Conservation (phyloP, 2,888 invertebrate genomes). For the Ceratothoa steindachneri region DNA sequence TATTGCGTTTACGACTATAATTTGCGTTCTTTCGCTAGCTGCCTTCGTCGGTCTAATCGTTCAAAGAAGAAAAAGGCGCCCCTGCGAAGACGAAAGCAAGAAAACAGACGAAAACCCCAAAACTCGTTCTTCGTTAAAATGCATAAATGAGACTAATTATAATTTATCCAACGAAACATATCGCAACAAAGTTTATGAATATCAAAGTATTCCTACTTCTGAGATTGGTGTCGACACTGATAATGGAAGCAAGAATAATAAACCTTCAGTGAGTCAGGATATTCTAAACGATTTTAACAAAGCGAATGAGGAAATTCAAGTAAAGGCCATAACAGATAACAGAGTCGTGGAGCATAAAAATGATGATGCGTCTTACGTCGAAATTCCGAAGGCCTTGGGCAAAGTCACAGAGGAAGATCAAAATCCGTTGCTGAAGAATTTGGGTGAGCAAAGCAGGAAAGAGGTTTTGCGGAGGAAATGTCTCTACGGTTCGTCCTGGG, state of each 20-base stretch:
- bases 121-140: neutral
- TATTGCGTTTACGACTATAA: slow-evolving; percentile 27
- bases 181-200: neutral
- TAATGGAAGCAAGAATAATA: neutral
- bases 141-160: neutral
- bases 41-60: slow-evolving; percentile 7
- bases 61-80: slow-evolving; percentile 13
- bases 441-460: neutral
- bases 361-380: slow-evolving; percentile 35
- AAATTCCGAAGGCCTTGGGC: slow-evolving; percentile 36
- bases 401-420: neutral
- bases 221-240: neutral
- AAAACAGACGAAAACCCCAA: neutral
- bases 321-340: neutral
- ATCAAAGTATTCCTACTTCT: neutral
- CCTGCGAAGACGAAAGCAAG: neutral
- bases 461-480: neutral
- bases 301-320: neutral
- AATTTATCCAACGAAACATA: neutral
- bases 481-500: neutral
- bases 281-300: neutral
- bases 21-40: slow-evolving; percentile 23
- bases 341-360: neutral
- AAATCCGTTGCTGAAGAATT: slow-evolving; percentile 17
- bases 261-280: neutral